phyloP scores from a whole-genome alignment of 1,140 invertebrate species.

The Archivesica marissinica region DNA sequence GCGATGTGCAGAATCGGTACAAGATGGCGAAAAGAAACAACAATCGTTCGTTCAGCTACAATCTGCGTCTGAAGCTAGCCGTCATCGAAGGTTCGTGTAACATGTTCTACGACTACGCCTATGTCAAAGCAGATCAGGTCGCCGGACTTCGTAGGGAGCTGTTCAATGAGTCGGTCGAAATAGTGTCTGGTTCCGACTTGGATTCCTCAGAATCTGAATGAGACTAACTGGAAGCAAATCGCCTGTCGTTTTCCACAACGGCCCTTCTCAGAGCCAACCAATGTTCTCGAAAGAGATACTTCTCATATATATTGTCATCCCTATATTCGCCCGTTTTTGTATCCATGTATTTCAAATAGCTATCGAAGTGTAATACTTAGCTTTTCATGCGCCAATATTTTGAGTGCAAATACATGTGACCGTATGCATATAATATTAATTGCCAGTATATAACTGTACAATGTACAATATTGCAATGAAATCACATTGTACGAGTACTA shows the following conservation, averaged over 20 bases:
- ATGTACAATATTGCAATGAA: no score
- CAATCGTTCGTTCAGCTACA: constrained; percentile 31
- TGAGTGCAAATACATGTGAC: constrained; percentile 9
- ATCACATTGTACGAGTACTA: no score
- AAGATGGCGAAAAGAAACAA: constrained; percentile 14
- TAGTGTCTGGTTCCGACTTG: constrained; percentile 21
- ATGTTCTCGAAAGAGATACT: background rate
- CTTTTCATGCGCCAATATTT: background rate
- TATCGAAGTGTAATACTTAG: background rate
- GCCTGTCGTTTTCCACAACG: constrained; percentile 11
- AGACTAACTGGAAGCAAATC: background rate
- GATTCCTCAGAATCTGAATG: background rate
- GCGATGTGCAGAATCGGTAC: constrained; percentile 41
- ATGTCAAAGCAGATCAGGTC: constrained; percentile 62
- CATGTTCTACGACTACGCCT: constrained; percentile 69
- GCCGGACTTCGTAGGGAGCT: constrained; percentile 57
- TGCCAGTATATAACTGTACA: background rate
- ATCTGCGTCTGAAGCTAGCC: constrained; percentile 53
- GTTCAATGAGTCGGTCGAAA: constrained; percentile 45
- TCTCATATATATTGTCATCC: background rate
- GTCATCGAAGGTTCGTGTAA: constrained; percentile 65
- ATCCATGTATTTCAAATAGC: no score
- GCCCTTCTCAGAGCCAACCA: constrained; percentile 45
- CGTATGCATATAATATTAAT: constrained; percentile 20
- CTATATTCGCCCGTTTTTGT: no score